Evolutionary conservation across 2,113 vertebrate species (phyloP), one percentile per base, ranked within the genome.

Genomic region (Poeciliopsis occidentalis): DNA sequence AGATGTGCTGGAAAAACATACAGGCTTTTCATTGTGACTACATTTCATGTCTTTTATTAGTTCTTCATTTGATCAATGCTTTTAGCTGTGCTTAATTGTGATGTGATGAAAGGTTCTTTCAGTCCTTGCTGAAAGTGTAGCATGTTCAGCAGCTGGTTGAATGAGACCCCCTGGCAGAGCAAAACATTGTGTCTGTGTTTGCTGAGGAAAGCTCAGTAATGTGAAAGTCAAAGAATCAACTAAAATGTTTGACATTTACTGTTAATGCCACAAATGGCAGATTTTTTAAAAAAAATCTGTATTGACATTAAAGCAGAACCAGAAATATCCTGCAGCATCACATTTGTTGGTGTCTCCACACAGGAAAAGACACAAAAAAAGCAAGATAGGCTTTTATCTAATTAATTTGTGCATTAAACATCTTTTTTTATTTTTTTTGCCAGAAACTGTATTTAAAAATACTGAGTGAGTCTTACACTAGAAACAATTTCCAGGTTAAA

Each of bases 21-120:
- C 51, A 57, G 8, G 51, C 51, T 57, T n/a, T 37, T 8, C 24
- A n/a, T 11, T 22, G 24, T 24, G 51, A 10, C 51, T n/a, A 19
- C 17, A 22, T 10, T 57, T 57, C n/a, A 85, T 73, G 37, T 72
- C 67, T 71, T 82, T 84, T 69, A 75, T 82, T 66, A 11, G 60
- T 71, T 81, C 66, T 26, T 60, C 68, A 51, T 47, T 77, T 54
- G 41, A 75, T 73, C 83, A 57, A 77, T 81, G 60, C 66, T 82
- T 73, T 87, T 65, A 80, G 67, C n/a, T 8, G 62, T 32, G 61
- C 69, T 82, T 86, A 72, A 81, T 79, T 76, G 73, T 78, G 64
- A 64, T 1, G 12, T 70, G 72, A 83, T 85, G 79, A 87, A 85
- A 88, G 80, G 62, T 69, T 72, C 32, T 87, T 84, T 66, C 69